Evolutionary conservation across 2,113 vertebrate genomes (phyloP).

Genomic region (Sarotherodon lohbergeri): DNA sequence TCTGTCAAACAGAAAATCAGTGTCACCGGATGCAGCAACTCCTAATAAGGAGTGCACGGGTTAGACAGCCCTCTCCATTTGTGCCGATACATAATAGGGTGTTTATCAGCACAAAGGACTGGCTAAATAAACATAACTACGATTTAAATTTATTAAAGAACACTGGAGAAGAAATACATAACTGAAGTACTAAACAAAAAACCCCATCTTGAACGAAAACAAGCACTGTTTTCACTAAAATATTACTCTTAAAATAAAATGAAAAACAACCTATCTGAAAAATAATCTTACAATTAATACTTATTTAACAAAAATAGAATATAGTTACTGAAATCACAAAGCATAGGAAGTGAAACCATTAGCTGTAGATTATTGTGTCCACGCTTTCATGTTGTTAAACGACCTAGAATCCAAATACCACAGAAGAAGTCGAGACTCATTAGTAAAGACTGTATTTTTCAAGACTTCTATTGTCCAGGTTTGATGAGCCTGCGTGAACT

Average conservation of each 20-base stretch:
- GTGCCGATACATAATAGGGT: not conserved
- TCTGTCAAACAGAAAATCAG: not conserved
- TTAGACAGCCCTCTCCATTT: not conserved
- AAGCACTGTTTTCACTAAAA: not conserved
- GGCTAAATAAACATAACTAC: not conserved
- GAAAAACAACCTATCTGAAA: not conserved
- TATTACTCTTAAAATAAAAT: not conserved
- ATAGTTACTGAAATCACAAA: not conserved
- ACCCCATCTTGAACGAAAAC: not conserved
- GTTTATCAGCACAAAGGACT: not conserved
- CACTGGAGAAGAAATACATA: not conserved
- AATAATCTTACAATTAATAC: not conserved
- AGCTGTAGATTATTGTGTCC: not conserved
- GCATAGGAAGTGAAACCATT: not conserved
- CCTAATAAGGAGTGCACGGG: not conserved
- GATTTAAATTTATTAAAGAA: not conserved
- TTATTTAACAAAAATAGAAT: not conserved
- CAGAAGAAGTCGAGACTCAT: not conserved
- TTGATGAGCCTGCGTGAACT: not conserved
- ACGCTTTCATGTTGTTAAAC: not conserved
- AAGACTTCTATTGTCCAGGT: not conserved
- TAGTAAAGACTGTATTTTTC: not conserved
- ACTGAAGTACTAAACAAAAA: not conserved
- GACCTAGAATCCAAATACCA: not conserved
- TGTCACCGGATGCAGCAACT: not conserved